Conservation (phyloP, 2,113 vertebrate genomes). For the Scalopus aquaticus region DNA sequence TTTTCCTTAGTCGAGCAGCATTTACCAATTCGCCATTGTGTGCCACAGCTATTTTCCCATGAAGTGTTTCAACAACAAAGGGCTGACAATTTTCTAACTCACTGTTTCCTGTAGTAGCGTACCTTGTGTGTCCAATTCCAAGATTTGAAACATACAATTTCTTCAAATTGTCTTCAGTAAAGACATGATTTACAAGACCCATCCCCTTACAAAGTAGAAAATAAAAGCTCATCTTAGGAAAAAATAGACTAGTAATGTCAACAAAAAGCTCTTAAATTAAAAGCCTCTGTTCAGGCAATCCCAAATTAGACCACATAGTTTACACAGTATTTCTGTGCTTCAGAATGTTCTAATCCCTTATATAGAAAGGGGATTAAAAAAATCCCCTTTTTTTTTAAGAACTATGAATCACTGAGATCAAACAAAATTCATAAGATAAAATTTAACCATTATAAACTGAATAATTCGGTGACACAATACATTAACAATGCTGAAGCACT, state of each 20-base stretch:
- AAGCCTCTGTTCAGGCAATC: not conserved
- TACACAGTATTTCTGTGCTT: not conserved
- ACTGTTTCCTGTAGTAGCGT: slow-evolving; percentile 95
- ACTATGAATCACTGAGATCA: not conserved
- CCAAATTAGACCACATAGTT: not conserved
- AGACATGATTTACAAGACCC: slow-evolving; percentile 95
- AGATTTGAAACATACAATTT: slow-evolving; percentile 95
- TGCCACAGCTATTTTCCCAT: slow-evolving; percentile 97
- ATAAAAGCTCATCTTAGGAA: slow-evolving; percentile 46
- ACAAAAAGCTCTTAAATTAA: not conserved
- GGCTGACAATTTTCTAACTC: slow-evolving; percentile 99
- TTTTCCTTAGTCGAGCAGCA: slow-evolving; percentile 90
- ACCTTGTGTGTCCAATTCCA: slow-evolving; percentile 97
- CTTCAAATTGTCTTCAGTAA: slow-evolving; percentile 92
- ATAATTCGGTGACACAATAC: not conserved
- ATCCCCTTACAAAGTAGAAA: slow-evolving; percentile 90
- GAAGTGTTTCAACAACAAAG: slow-evolving; percentile 98
- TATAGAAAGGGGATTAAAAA: not conserved
- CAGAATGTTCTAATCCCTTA: not conserved
- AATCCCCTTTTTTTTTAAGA: too few relatives aligned
- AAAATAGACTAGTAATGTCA: not conserved
- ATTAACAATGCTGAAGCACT: not conserved
- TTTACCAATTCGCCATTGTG: slow-evolving; percentile 98
- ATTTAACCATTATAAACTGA: not conserved
- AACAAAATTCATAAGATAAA: not conserved